These are phyloP conservation scores for Doryteuthis pealeii DNA, from an alignment of 1,140 invertebrate species.

Conservation along the genomic window DNA sequence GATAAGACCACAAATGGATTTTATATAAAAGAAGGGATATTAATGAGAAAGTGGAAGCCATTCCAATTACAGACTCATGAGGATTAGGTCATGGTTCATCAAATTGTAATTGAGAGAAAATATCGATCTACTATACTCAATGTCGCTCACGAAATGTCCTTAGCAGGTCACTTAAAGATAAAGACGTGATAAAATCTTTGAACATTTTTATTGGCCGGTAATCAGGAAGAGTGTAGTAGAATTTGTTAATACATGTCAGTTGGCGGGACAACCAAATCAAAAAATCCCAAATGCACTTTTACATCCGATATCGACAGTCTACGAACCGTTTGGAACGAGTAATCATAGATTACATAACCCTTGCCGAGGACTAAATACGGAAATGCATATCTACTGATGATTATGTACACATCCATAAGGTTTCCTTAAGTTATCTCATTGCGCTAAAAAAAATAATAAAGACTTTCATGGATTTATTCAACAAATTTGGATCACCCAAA, in stretches of 20 bases:
- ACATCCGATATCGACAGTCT: conserved; percentile 22
- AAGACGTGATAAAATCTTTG: conserved; percentile 20
- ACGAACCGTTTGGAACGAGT: conserved; percentile 25
- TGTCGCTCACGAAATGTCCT: conserved; percentile 13
- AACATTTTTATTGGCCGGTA: conserved; percentile 29
- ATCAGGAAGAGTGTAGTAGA: conserved; percentile 12
- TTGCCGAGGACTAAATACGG: conserved; percentile 18
- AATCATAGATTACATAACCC: conserved; percentile 25
- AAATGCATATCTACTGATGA: conserved; percentile 21
- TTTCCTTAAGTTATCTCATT: conserved; percentile 18
- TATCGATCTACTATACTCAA: conserved; percentile 15
- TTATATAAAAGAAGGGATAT: too few relatives aligned
- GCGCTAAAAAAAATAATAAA: conserved; percentile 16
- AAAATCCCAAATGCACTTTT: conserved; percentile 20
- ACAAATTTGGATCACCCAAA: conserved; percentile 19
- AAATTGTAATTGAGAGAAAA: conserved; percentile 15
- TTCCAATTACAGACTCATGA: neutral
- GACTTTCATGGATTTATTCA: conserved; percentile 26
- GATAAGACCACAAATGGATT: too few relatives aligned
- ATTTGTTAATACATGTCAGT: conserved; percentile 29
- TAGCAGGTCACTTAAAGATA: conserved; percentile 17
- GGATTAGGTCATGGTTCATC: neutral
- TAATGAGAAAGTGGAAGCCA: too few relatives aligned
- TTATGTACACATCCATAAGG: conserved; percentile 11
- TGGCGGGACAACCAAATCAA: conserved; percentile 24